A percentile compares a stretch with the other conserved stretches of the same genome.
phyloP scores from a whole-genome alignment of 2,113 vertebrate genomes.

The Galemys pyrenaicus region DNA sequence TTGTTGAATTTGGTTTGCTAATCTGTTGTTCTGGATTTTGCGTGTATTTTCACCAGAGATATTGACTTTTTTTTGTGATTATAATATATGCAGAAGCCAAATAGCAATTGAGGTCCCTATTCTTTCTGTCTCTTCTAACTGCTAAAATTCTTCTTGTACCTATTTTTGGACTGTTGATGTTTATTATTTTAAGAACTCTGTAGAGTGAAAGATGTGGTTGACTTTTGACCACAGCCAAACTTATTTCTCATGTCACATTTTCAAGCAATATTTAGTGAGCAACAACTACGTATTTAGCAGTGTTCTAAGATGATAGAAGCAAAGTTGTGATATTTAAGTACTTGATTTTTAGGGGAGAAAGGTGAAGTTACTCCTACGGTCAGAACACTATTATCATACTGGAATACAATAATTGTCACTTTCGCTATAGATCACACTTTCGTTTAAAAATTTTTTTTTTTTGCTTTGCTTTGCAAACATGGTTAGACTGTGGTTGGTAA shows the following conservation, averaged over 20 bases:
- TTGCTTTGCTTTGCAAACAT: background rate
- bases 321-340: background rate
- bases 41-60: too few relatives aligned
- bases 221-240: background rate
- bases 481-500: background rate
- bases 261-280: constrained; percentile 30
- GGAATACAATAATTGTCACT: constrained; percentile 11
- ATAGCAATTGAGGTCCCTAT: background rate
- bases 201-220: background rate
- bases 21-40: too few relatives aligned
- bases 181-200: background rate
- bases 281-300: background rate
- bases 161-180: background rate
- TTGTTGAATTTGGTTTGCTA: too few relatives aligned
- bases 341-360: background rate
- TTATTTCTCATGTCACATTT: constrained; percentile 30
- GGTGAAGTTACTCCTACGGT: background rate
- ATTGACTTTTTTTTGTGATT: too few relatives aligned
- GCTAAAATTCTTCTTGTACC: background rate
- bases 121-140: constrained; percentile 13
- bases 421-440: background rate
- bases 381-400: background rate
- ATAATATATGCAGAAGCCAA: background rate
- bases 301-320: constrained; percentile 19
- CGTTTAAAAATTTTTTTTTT: background rate